These are phyloP conservation scores for Lycodopsis pacificus DNA, from an alignment of 2,797 vertebrate genomes.

Conservation along the genomic window DNA sequence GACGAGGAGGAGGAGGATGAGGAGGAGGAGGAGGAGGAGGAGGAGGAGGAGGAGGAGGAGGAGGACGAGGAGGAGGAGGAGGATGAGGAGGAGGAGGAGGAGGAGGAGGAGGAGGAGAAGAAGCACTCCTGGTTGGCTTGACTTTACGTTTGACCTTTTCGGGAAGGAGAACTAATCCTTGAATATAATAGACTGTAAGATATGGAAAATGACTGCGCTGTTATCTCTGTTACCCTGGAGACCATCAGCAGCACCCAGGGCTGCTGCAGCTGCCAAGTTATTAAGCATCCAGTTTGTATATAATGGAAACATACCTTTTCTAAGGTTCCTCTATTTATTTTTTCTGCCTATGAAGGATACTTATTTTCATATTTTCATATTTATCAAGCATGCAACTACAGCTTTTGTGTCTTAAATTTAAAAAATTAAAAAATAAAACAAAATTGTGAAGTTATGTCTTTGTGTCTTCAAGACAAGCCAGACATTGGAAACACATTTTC, in stretches of 20 bases:
- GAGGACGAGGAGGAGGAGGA: too few species aligned
- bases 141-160: conserved; percentile 99
- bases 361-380: conserved; percentile 8
- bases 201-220: conserved; percentile 94
- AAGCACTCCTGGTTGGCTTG: conserved; percentile 85
- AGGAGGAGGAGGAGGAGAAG: conserved; percentile 65
- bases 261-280: conserved; percentile 91
- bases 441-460: not conserved
- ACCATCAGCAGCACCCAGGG: conserved; percentile 91
- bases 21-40: conserved; percentile 61
- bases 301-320: conserved; percentile 93
- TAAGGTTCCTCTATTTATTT: conserved; percentile 66
- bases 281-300: conserved; percentile 92
- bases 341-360: conserved; percentile 1
- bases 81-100: conserved; percentile 37
- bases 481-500: not conserved
- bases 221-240: conserved; percentile 96
- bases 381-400: not conserved
- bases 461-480: not conserved
- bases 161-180: conserved; percentile 97
- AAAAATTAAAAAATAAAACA: not conserved
- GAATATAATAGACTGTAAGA: conserved; percentile 98
- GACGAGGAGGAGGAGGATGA: too few species aligned
- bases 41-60: conserved; percentile 54
- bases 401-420: not conserved